A percentile compares a stretch with the other conserved stretches of the same genome.
Evolutionary conservation across 2,113 vertebrate genomes (phyloP).

Genomic region (Gallinago jamesoni): DNA sequence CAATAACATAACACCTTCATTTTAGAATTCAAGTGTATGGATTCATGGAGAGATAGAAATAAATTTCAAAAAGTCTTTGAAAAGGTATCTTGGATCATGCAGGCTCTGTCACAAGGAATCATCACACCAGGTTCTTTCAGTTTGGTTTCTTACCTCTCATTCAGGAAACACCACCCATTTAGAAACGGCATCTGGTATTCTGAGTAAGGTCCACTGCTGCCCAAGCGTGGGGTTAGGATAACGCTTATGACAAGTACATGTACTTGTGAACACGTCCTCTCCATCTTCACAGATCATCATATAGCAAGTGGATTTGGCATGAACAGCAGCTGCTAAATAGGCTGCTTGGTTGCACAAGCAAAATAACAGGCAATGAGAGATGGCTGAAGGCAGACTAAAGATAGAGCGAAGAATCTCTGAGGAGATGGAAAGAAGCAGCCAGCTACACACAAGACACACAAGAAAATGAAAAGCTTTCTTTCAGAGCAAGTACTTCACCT

Average conservation of each 20-base stretch:
- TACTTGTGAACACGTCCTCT: not conserved
- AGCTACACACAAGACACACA: not conserved
- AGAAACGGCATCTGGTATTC: not conserved
- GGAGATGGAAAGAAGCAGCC: not conserved
- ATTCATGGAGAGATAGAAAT: not conserved
- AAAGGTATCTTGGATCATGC: not conserved
- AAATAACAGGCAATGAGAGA: not conserved
- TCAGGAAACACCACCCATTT: not conserved
- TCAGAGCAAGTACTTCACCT: not conserved
- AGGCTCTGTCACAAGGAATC: not conserved
- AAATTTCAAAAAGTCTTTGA: not conserved
- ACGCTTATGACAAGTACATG: not conserved
- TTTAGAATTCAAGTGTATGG: not conserved
- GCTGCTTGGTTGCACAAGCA: not conserved
- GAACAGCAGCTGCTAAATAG: not conserved
- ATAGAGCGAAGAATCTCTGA: not conserved
- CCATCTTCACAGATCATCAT: not conserved
- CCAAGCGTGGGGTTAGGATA: not conserved
- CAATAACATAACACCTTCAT: not conserved
- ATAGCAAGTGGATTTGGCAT: not conserved
- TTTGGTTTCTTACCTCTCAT: not conserved
- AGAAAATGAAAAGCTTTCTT: not conserved
- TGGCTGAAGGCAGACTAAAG: not conserved
- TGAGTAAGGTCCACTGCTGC: not conserved
- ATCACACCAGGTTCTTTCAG: not conserved